Evolutionary conservation across 1,140 invertebrate species (phyloP).

Genomic region (Limonius californicus): DNA sequence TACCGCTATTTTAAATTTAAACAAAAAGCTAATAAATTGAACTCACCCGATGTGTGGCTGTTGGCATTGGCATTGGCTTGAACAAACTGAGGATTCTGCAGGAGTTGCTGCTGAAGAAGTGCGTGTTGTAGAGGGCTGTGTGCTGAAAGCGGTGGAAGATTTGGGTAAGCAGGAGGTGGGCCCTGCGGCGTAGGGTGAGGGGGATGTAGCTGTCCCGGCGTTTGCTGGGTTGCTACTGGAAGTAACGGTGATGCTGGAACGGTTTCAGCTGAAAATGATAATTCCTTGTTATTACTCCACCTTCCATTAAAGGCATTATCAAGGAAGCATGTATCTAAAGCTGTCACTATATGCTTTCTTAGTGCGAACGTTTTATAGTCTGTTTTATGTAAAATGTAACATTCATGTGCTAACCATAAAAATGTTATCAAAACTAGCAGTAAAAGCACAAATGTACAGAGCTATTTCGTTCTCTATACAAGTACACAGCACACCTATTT

Average conservation of each 20-base stretch:
- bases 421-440: no score
- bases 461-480: no score
- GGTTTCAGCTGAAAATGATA: constrained; percentile 38
- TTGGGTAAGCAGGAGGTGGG: constrained; percentile 52
- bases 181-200: constrained; percentile 26
- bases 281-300: neutral
- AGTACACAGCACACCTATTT: no score
- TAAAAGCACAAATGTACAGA: no score
- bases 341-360: no score
- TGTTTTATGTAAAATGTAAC: no score
- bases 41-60: constrained; percentile 35
- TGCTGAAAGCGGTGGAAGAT: constrained; percentile 48
- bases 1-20: no score
- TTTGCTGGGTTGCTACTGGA: constrained; percentile 28
- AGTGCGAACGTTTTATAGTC: no score
- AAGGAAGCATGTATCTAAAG: no score
- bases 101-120: constrained; percentile 54
- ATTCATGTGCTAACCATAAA: no score
- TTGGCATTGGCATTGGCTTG: constrained; percentile 36
- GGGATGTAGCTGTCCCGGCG: constrained; percentile 16
- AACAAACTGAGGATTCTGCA: constrained; percentile 53
- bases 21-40: no score
- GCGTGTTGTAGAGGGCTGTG: constrained; percentile 49
- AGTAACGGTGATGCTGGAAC: constrained; percentile 27
- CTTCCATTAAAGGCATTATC: no score